These are phyloP conservation scores for Zaprionus kolodkinae DNA, from an alignment of 1,140 invertebrate species.

Conservation along the genomic window DNA sequence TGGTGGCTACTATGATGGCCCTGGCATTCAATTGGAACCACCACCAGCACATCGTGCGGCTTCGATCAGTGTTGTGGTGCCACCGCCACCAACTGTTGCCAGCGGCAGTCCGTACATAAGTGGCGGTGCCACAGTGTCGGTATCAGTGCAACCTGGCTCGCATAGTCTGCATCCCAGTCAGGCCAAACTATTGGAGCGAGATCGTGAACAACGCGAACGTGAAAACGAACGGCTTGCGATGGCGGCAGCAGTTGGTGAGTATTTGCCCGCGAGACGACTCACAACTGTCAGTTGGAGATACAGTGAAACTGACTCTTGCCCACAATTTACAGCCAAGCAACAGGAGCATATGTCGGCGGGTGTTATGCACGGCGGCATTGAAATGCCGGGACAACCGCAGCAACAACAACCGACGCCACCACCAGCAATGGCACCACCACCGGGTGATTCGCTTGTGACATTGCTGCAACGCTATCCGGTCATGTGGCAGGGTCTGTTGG, in stretches of 20 bases:
- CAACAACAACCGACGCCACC: conserved; percentile 84
- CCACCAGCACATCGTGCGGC: conserved; percentile 87
- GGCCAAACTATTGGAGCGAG: conserved; percentile 67
- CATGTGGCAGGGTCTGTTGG: conserved; percentile 98
- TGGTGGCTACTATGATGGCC: conserved; percentile 62
- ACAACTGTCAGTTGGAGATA: conserved; percentile 4
- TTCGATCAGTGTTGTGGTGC: conserved; percentile 84
- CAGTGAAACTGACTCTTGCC: background rate
- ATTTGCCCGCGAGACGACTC: background rate
- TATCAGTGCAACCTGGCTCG: conserved; percentile 62
- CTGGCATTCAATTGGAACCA: conserved; percentile 85
- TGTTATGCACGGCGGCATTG: conserved; percentile 57
- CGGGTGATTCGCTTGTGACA: conserved; percentile 91
- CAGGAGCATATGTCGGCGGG: conserved; percentile 43
- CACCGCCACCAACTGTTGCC: conserved; percentile 73
- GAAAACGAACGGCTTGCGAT: conserved; percentile 70
- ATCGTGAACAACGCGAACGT: conserved; percentile 71
- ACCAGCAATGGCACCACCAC: conserved; percentile 90
- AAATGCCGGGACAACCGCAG: conserved; percentile 71
- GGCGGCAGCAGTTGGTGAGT: conserved; percentile 65
- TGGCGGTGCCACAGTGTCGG: conserved; percentile 59
- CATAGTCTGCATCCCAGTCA: conserved; percentile 76
- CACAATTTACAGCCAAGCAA: conserved; percentile 52
- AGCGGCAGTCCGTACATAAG: conserved; percentile 86
- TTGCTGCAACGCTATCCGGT: conserved; percentile 94